Evolutionary conservation across 2,113 vertebrate genomes (phyloP).

Genomic region (Ammodytes dubius): DNA sequence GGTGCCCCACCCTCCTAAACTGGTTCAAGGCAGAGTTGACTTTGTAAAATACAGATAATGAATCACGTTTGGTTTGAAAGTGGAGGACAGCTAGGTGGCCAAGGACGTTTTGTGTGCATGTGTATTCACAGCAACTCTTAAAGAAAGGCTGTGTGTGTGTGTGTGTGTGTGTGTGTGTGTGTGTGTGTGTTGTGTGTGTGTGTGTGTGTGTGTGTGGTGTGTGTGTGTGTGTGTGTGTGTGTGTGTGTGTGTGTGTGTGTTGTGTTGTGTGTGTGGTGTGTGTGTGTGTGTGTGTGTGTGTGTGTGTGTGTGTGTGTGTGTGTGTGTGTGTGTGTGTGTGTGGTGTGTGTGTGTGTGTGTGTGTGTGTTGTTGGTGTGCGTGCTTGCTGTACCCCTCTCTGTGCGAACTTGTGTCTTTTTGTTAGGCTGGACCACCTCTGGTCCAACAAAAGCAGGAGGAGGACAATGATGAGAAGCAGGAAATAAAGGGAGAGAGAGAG

Average conservation of each 20-base stretch:
- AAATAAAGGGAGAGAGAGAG: conserved; percentile 33
- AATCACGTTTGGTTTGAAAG: conserved; percentile 48
- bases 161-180: not conserved
- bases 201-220: not conserved
- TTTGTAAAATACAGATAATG: conserved; percentile 50
- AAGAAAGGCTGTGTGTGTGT: conserved; percentile 6
- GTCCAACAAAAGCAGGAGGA: conserved; percentile 56
- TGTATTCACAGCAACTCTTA: too few relatives aligned
- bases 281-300: conserved; percentile 20
- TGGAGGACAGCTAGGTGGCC: conserved; percentile 31
- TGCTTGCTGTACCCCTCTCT: conserved; percentile 10
- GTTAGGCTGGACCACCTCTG: conserved; percentile 44
- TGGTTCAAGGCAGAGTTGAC: conserved; percentile 60
- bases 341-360: not conserved
- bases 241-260: not conserved
- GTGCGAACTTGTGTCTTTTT: conserved; percentile 46
- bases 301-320: not conserved
- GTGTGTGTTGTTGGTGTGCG: conserved; percentile 24
- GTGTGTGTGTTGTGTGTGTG: not conserved
- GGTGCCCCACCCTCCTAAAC: conserved; percentile 17
- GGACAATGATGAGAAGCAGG: conserved; percentile 50
- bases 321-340: conserved; percentile 14
- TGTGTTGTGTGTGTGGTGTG: too few relatives aligned
- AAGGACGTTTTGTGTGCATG: conserved; percentile 22
- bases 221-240: conserved; percentile 18